A percentile compares a stretch with the other conserved stretches of the same genome.
phyloP scores from a whole-genome alignment of 2,797 vertebrate genomes.

The Falco peregrinus region DNA sequence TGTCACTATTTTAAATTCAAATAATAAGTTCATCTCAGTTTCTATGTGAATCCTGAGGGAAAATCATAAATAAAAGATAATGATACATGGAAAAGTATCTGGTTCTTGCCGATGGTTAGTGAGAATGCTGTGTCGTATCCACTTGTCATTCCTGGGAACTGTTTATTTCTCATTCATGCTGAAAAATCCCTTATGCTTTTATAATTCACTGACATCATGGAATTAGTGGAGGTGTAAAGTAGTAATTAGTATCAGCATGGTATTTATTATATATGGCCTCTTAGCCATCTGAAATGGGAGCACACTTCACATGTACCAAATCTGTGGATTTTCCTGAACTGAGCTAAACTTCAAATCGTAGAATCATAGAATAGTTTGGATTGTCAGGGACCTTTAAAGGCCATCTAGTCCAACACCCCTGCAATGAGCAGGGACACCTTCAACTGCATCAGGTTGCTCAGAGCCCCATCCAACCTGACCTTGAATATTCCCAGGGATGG shows the following conservation, averaged over 20 bases:
- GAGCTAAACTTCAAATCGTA: not conserved
- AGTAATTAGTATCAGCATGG: not conserved
- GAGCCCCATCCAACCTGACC: not conserved
- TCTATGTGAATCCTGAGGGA: not conserved
- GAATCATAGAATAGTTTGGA: not conserved
- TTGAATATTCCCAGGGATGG: not conserved
- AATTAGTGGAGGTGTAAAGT: not conserved
- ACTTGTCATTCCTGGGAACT: not conserved
- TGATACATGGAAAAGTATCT: not conserved
- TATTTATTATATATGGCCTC: not conserved
- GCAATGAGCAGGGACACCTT: not conserved
- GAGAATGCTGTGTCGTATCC: not conserved
- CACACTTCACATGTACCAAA: not conserved
- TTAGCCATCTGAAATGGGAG: not conserved
- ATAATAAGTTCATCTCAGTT: not conserved
- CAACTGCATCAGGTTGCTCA: not conserved
- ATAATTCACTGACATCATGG: not conserved
- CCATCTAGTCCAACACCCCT: no score
- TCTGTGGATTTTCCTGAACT: not conserved
- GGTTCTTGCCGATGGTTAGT: not conserved
- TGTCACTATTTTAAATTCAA: constrained; percentile 18
- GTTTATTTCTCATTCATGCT: not conserved
- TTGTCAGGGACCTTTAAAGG: not conserved
- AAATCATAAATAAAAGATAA: constrained; percentile 3
- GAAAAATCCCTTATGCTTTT: not conserved